Evolutionary conservation across 2,888 invertebrate species (phyloP).

Genomic region (Anoplius nigerrimus): DNA sequence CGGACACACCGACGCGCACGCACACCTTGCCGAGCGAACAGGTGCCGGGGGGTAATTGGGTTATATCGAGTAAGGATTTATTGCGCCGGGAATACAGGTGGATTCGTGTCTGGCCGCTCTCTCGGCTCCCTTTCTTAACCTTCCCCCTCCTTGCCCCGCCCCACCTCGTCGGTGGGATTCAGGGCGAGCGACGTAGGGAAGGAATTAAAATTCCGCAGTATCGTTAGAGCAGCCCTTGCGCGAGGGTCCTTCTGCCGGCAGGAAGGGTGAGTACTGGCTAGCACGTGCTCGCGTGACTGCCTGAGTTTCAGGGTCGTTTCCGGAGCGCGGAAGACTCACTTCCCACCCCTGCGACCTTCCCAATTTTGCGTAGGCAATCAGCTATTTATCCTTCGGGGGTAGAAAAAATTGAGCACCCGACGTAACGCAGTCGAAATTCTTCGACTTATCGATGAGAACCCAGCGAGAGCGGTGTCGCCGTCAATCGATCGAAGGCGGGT

Average conservation of each 20-base stretch:
- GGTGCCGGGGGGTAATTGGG: conserved; percentile 34
- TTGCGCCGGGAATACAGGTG: conserved; percentile 39
- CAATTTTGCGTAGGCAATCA: no score
- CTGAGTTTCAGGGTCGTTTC: conserved; percentile 50
- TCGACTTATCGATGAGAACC: no score
- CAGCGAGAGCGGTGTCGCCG: no score
- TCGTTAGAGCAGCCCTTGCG: conserved; percentile 44
- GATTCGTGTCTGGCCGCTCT: conserved; percentile 27
- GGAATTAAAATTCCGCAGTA: conserved; percentile 58
- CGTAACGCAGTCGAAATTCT: no score
- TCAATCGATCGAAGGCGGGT: conserved; percentile 1
- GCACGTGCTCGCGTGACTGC: conserved; percentile 53
- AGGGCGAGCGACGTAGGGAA: conserved; percentile 32
- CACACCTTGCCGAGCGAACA: no score
- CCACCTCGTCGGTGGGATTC: no score
- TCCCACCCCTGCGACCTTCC: conserved; percentile 11
- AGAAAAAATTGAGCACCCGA: no score
- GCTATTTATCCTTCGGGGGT: not conserved
- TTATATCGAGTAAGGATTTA: conserved; percentile 44
- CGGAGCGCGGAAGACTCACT: conserved; percentile 37
- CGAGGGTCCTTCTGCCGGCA: conserved; percentile 24
- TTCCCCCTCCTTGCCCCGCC: not conserved
- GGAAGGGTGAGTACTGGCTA: conserved; percentile 32
- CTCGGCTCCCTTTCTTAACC: conserved; percentile 8
- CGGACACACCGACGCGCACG: no score